Percentiles rank a stretch among this genome's conserved stretches.
Evolutionary conservation across 2,888 invertebrate species (phyloP).

Genomic region (Ormyrus thymus): DNA sequence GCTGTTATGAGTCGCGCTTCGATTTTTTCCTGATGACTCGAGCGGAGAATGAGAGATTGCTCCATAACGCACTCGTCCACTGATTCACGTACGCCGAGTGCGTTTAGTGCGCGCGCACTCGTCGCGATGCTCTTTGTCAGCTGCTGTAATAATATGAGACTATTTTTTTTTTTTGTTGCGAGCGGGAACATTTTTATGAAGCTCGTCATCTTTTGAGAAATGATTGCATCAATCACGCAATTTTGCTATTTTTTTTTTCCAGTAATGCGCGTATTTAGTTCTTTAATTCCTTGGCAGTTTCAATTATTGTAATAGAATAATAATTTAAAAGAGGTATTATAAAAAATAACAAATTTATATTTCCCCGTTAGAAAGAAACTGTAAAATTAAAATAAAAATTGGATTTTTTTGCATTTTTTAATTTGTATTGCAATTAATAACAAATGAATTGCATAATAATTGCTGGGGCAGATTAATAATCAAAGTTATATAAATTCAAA

Average conservation of each 20-base stretch:
- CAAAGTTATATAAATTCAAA: background rate
- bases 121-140: slow-evolving; percentile 2
- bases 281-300: background rate
- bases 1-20: background rate
- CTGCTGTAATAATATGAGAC: background rate
- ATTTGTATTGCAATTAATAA: background rate
- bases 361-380: background rate
- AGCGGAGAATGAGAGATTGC: no score
- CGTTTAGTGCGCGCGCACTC: slow-evolving; percentile 24
- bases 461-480: background rate
- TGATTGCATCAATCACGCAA: background rate
- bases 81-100: background rate
- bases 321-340: slow-evolving; percentile 2
- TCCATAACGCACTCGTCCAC: background rate
- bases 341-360: background rate
- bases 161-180: background rate
- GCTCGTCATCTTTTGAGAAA: background rate
- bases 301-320: background rate
- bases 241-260: background rate
- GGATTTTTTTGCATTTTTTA: background rate
- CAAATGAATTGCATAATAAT: background rate
- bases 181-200: background rate
- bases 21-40: no score
- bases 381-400: background rate
- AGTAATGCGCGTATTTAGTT: background rate